Base-by-base conservation (phyloP, 2,888 invertebrate genomes). In the Nomada fabriciana region DNA sequence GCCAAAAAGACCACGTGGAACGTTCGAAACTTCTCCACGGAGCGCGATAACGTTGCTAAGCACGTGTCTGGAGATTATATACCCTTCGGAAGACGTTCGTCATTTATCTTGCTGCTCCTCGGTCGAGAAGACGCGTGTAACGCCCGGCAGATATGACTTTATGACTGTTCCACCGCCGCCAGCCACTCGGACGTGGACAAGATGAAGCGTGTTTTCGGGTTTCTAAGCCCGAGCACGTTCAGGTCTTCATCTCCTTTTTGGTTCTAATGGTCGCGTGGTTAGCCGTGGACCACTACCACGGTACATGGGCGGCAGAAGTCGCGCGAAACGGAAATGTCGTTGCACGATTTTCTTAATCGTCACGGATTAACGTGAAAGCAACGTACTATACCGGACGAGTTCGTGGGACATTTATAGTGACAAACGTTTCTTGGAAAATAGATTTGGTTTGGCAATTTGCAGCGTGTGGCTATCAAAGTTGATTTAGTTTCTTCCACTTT, bases 21-120 rank as follows among this genome's bases (percentile, higher is more conserved):
- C 23, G 68, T 29, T 55, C 53, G 36, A 61, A 50, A 23, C 25
- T 57, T 75, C 70, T 60, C 60, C 57, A 18, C 18, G 11, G n/a
- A 15, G 65, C 74, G 29, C 82, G 83, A 83, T 83, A 83, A 83
- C 82, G 60, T 61, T 74, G 74, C 81, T 69, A 69, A 70, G 71
- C 82, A 69, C 77, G 77, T 82, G 77, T 82, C 71, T n/a, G 53
- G 55, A 71, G 83, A 83, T 83, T 78, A 78, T 75, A 78, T 63
- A 77, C 74, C 74, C 63, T 60, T 78, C 70, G 63, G 20, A 55
- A 57, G 77, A 57, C 68, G 77, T 60, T 67, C 74, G 60, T 82
- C 83, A 82, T 83, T 83, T 83, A 59, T 82, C 82, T 80, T 72
- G 29, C 43, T 11, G 65, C 52, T 42, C 60, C 61, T 60, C 67